Evolutionary conservation across 2,888 invertebrate genomes (phyloP).

Genomic region (Zaprionus lineosus): DNA sequence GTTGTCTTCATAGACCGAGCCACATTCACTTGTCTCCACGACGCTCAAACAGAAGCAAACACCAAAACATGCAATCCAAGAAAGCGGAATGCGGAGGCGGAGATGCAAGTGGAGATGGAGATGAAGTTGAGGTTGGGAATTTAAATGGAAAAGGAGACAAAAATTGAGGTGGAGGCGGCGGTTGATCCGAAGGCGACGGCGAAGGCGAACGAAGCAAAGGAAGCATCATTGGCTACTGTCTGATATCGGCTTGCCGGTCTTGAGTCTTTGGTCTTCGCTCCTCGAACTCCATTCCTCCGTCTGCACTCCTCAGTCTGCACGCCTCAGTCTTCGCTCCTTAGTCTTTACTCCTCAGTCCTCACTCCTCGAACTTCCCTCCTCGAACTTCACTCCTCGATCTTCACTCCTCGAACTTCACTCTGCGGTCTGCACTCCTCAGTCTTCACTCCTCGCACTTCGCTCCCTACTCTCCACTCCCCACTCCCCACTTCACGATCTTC

Average conservation of each 20-base stretch:
- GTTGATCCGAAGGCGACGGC: background rate
- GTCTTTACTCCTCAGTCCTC: too few species aligned
- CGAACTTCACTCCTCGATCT: too few species aligned
- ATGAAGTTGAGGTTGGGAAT: conserved; percentile 3
- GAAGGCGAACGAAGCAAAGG: background rate
- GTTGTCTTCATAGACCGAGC: conserved; percentile 51
- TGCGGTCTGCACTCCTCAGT: too few species aligned
- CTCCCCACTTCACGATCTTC: too few species aligned
- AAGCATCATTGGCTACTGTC: conserved; percentile 27
- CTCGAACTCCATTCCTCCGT: too few species aligned
- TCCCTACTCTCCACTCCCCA: too few species aligned
- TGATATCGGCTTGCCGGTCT: conserved; percentile 8
- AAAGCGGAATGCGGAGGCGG: conserved; percentile 45
- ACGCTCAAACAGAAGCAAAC: conserved; percentile 59
- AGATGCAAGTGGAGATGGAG: conserved; percentile 26
- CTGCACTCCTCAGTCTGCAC: too few species aligned
- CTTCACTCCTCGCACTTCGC: too few species aligned
- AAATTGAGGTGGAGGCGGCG: background rate
- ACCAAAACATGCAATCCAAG: conserved; percentile 30
- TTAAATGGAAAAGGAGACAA: background rate
- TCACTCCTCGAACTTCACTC: too few species aligned
- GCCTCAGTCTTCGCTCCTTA: too few species aligned
- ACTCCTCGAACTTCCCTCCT: too few species aligned
- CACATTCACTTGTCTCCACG: conserved; percentile 67
- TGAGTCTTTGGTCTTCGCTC: conserved; percentile 37